Evolutionary conservation across 2,113 vertebrate species (phyloP), one percentile per base, ranked within the genome.

Genomic region (Taxidea taxus): DNA sequence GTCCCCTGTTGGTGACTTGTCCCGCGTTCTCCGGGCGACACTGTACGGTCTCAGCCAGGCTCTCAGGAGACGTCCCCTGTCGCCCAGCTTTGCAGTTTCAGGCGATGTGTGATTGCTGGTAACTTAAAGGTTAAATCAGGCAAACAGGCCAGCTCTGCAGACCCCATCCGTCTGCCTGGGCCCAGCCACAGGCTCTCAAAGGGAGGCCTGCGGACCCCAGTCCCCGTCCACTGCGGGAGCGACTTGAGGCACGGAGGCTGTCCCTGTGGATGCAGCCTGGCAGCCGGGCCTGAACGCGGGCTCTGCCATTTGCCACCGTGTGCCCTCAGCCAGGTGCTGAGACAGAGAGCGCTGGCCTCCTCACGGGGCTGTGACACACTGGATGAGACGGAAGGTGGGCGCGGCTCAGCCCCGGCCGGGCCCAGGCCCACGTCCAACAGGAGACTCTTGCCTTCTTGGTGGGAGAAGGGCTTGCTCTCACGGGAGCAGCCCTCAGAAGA

Each of bases 381-480:
- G 2, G 20, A 39, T 1, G 56, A 70, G 29, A 13, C 1, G 0
- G 9, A 27, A 54, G 56, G 11, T 0, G 10, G 8, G 31, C 3
- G 10, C 1, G 6, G 2, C n/a, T n/a, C 49, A 15, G 72, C 3
- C 0, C 13, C 23, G 66, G 21, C 13, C 0, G 12, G 15, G 66
- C 16, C 4, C 0, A 9, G 4, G 2, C 15, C 13, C 27, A 7
- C 2, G 1, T 21, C 16, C 27, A 12, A 4, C 14, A 42, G 93
- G 47, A 0, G 7, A 27, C 42, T 25, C 6, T 6, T n/a, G 51
- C 37, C 20, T 34, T 10, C 27, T 47, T 20, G 34, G 47, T 18
- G 20, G 13, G 25, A n/a, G 0, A 0, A n/a, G n/a, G n/a, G n/a
- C n/a, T n/a, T n/a, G 2, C n/a, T 44, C 1, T 44, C 58, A 0